phyloP scores from a whole-genome alignment of 2,888 invertebrate genomes.

The Biston stratarius region DNA sequence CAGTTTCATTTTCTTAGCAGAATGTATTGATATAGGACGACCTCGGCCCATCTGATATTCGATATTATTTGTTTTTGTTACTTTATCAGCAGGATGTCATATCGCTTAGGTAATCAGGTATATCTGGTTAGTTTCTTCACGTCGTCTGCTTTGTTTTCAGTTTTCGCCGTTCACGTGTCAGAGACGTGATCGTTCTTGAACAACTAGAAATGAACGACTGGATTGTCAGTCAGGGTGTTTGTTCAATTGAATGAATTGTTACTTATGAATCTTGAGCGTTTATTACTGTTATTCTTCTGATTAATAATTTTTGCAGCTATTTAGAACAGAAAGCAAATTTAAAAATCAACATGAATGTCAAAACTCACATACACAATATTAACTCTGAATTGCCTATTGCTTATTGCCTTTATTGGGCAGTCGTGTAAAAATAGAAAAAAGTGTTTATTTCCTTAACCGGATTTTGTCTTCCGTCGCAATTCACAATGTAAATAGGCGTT shows the following conservation, averaged over 20 bases:
- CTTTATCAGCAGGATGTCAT: conserved; percentile 37
- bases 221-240: conserved; percentile 11
- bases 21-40: conserved; percentile 20
- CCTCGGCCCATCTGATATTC: conserved; percentile 31
- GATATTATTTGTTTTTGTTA: conserved; percentile 43
- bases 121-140: conserved; percentile 29
- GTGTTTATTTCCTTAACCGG: no score
- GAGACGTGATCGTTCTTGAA: conserved; percentile 15
- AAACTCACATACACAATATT: no score
- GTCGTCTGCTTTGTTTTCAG: conserved; percentile 22
- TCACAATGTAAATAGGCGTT: no score
- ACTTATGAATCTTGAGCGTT: not conserved
- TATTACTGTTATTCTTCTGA: not conserved
- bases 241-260: conserved; percentile 13
- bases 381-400: no score
- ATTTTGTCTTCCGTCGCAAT: no score
- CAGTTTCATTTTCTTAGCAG: conserved; percentile 18
- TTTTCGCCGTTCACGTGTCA: conserved; percentile 7
- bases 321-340: no score
- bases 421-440: no score
- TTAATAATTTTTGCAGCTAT: no score
- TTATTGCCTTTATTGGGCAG: no score
- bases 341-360: no score
- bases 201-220: not conserved
- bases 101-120: conserved; percentile 39